Conservation (phyloP, 2,888 invertebrate species). For the Glaucopsyche alexis region DNA sequence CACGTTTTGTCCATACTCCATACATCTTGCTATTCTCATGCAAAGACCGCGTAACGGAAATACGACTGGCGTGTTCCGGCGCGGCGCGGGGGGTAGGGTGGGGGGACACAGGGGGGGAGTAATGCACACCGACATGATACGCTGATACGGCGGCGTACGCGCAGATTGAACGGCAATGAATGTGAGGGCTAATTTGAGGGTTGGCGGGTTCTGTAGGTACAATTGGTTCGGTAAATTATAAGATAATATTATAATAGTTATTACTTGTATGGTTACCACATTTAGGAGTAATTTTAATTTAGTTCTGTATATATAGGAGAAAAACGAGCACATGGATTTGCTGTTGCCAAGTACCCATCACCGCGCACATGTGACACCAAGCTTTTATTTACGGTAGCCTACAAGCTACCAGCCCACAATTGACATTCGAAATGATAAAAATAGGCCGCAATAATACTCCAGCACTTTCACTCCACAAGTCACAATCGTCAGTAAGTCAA, state of each 20-base stretch:
- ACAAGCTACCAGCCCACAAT: no score
- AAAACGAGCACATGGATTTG: no score
- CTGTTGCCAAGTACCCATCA: no score
- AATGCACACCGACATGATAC: slow-evolving; percentile 68
- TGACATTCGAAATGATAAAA: not conserved
- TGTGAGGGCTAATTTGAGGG: not conserved
- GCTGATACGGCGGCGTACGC: slow-evolving; percentile 50
- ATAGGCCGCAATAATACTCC: not conserved
- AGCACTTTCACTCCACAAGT: not conserved
- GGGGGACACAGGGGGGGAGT: slow-evolving; percentile 46
- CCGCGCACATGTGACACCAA: no score
- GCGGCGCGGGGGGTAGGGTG: slow-evolving; percentile 22
- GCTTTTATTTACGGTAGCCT: no score
- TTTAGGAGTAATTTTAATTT: no score
- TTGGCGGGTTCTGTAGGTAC: not conserved
- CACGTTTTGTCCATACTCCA: not conserved
- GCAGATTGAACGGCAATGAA: not conserved
- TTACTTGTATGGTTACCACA: no score
- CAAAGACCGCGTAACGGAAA: slow-evolving; percentile 17
- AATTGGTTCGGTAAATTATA: no score
- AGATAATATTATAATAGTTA: no score
- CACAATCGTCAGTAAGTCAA: no score
- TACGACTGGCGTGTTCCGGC: slow-evolving; percentile 8
- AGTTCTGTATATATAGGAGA: no score
- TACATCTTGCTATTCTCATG: slow-evolving; percentile 4